A percentile compares a stretch with the other conserved stretches of the same genome.
phyloP scores from a whole-genome alignment of 2,113 vertebrate genomes.

The Coryphaenoides rupestris region DNA sequence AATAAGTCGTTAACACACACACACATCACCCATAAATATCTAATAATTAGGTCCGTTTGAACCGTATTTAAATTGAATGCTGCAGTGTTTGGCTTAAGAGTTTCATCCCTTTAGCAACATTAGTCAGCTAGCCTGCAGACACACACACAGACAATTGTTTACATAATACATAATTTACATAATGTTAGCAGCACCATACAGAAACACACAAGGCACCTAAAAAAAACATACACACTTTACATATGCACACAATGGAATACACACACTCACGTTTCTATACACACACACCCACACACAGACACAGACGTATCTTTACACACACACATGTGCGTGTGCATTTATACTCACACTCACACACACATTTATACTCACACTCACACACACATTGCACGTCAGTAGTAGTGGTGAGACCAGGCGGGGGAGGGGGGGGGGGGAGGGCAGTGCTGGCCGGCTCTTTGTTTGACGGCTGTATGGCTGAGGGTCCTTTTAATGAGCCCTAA shows the following conservation, averaged over 20 bases:
- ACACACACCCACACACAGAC: slow-evolving; percentile 7
- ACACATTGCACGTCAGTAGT: no score
- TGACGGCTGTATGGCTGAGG: slow-evolving; percentile 67
- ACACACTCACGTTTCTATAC: not conserved
- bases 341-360: not conserved
- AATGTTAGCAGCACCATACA: slow-evolving; percentile 31
- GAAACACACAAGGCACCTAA: slow-evolving; percentile 12
- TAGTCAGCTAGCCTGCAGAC: slow-evolving; percentile 35
- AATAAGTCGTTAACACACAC: no score
- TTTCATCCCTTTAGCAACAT: slow-evolving; percentile 46
- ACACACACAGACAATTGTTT: slow-evolving; percentile 39
- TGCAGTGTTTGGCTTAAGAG: no score
- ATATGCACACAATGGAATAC: not conserved
- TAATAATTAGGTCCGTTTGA: no score
- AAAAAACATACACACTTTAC: slow-evolving; percentile 6
- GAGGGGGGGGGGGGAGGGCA: slow-evolving; percentile 8
- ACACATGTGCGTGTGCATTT: not conserved
- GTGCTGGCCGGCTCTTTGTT: slow-evolving; percentile 60
- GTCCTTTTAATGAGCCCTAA: slow-evolving; percentile 74
- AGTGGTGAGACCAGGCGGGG: no score
- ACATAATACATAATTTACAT: slow-evolving; percentile 58
- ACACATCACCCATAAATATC: no score
- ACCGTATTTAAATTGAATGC: no score
- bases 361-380: not conserved
- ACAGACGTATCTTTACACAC: not conserved